Base-by-base conservation (phyloP, 2,888 invertebrate species). In the Anoncus sp. region DNA sequence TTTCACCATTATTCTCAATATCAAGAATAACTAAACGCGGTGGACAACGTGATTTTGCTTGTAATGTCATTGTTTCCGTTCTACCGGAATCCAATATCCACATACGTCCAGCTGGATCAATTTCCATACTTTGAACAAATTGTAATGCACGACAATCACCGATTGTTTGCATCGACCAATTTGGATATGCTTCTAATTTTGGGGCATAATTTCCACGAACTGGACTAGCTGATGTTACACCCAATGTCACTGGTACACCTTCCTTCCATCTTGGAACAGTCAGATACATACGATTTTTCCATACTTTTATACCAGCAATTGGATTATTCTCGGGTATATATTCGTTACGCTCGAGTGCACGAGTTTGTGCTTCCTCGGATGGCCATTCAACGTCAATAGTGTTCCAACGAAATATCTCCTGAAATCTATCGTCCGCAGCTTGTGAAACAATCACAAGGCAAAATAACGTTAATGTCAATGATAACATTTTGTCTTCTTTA, bases 111-210 rank as follows among this genome's bases (percentile, higher is more conserved):
- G 93, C 93, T 2, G 93, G 93, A 89, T 96, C 96, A 57, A 96
- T 94, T 87, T 96, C 96, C 81, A 96, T 92, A 83, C 95, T 95
- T 89, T 96, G 96, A 24, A 96, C 95, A 86, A 94, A 95, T 88
- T 96, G 96, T 76, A 96, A 92, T 1, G 95, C 93, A 16, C 91
- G 90, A 89, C 96, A 96, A 86, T 96, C 94, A 0, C 94, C 95
- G 55, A 94, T 78, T 18, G 91, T 90, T 87, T 96, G 96, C 92
- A 94, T 93, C 22, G 92, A 93, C 96, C 96, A 96, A 80, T 92
- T 94, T 76, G 96, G 96, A 89, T 94, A 96, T 3, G 96, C 95
- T 67, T 93, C 92, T 55, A 96, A 89, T 10, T 77, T 83, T 0
- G 91, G 91, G 82, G 96, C 96, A 60, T 95, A 92, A 38, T 94